Evolutionary conservation across 2,888 invertebrate species (phyloP).

Genomic region (Diaphora mendica): DNA sequence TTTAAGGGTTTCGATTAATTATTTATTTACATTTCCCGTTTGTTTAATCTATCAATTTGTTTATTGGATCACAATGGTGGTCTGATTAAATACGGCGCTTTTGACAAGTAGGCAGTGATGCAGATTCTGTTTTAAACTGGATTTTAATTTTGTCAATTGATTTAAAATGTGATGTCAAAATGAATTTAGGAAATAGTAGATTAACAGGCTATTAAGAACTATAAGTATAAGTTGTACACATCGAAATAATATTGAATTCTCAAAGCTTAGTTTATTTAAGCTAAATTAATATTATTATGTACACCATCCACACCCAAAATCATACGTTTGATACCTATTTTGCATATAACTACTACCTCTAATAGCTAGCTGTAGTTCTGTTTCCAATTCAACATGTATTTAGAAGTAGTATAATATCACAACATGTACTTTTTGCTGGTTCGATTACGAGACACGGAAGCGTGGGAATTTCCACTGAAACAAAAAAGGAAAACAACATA

Average conservation of each 20-base stretch:
- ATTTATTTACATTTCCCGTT: conserved; percentile 31
- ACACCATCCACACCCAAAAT: too few relatives aligned
- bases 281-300: not conserved
- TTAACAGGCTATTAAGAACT: too few relatives aligned
- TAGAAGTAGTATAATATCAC: not conserved
- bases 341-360: too few relatives aligned
- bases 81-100: conserved; percentile 12
- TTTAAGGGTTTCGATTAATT: conserved; percentile 39
- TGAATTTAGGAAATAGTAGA: not conserved
- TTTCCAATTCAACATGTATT: not conserved
- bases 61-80: conserved; percentile 20
- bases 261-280: not conserved
- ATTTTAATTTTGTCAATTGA: not conserved
- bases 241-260: not conserved
- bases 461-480: not conserved
- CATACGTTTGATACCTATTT: too few relatives aligned
- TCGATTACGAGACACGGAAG: not conserved
- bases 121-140: not conserved
- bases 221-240: too few relatives aligned
- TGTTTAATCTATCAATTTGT: conserved; percentile 32
- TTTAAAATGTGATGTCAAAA: not conserved
- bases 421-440: not conserved
- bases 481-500: not conserved
- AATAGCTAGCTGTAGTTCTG: too few relatives aligned
- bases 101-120: not conserved